Evolutionary conservation across 2,113 vertebrate species (phyloP), one percentile per base, ranked within the genome.

Genomic region (Lagopus leucura): DNA sequence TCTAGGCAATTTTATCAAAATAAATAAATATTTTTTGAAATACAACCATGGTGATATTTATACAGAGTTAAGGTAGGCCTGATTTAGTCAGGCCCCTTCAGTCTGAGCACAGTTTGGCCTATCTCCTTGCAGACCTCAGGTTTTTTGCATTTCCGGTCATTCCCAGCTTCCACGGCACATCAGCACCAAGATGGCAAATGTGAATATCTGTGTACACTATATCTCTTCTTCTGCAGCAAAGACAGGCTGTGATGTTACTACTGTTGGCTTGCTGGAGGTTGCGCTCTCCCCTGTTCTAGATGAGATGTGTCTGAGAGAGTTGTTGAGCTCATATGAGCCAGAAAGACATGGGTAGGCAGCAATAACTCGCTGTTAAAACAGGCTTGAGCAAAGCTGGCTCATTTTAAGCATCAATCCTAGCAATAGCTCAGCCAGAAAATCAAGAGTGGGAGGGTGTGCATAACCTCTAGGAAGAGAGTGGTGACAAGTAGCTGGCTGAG

Each of bases 401-500:
- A 42, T 83, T 94, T 91, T 90, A 77, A 90, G 50, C 64, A 88
- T 50, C 55, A 91, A 58, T 86, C 82, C 47, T 60, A 94, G 90
- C 55, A 71, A 83, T 16, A 94, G 69, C 82, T 93, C 73, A 92
- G 82, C 82, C 90, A 96, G 93, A 94, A 92, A 88, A 80, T 71
- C 88, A 43, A 57, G 82, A 92, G 76, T 75, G 57, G 90, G 90
- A 88, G 86, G 47, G 88, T 90, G 76, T 47, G 75, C 28, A 36
- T 88, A 82, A 93, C 90, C 94, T 93, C 92, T 83, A 88, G 69
- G 69, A 96, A 95, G 88, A 94, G 90, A 28, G 88, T 95, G 96
- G 90, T 96, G 96, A 96, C 94, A 95, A 95, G 90, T 38, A 88
- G 86, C 88, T 95, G 96, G 93, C 94, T 82, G 72, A 94, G 50